A percentile compares a stretch with the other conserved stretches of the same genome.
Conservation (phyloP, 2,888 invertebrate genomes). For the Dugesia japonica region DNA sequence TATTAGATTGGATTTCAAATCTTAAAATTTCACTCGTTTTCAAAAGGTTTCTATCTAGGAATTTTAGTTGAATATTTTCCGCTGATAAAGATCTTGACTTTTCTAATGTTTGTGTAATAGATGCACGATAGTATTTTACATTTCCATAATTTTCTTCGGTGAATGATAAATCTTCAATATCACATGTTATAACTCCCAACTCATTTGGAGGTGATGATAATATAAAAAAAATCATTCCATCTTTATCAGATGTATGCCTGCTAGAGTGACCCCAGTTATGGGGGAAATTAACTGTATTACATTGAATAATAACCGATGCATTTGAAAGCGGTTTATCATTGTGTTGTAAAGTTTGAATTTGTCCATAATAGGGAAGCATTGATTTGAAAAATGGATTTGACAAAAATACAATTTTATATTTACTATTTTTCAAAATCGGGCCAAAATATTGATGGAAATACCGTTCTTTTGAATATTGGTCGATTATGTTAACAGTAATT, state of each 20-base stretch:
- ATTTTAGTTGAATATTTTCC: neutral
- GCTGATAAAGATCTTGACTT: neutral
- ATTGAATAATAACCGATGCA: neutral
- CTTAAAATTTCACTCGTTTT: neutral
- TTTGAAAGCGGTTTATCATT: neutral
- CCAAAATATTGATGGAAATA: neutral
- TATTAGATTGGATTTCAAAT: neutral
- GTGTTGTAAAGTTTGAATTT: neutral
- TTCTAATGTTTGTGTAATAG: neutral
- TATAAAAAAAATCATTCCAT: neutral
- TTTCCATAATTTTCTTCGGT: neutral
- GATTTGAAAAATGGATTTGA: neutral
- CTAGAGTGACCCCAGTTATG: neutral
- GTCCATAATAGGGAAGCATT: neutral
- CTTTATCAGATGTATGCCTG: neutral
- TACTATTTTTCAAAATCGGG: neutral
- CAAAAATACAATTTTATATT: neutral
- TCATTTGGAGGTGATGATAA: neutral
- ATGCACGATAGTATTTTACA: neutral
- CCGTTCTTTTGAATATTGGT: neutral
- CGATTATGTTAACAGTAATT: neutral
- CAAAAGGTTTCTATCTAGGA: neutral
- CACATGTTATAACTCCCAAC: neutral
- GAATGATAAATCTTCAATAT: neutral
- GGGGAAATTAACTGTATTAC: neutral